These are phyloP conservation scores for Coelinius sp. DNA, from an alignment of 2,888 invertebrate species.

Conservation along the genomic window DNA sequence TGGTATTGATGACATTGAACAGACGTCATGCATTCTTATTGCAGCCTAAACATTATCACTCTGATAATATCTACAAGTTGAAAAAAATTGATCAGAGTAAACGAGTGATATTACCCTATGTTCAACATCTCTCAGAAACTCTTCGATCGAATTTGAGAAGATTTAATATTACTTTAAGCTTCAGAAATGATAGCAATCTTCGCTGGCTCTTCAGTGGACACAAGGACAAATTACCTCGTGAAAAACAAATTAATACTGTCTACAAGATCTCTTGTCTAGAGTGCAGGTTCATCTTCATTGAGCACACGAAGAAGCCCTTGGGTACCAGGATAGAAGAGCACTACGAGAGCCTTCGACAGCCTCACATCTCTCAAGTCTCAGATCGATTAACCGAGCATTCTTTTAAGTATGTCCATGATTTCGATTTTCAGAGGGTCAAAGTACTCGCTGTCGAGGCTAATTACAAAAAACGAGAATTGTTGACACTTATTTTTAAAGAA, in stretches of 20 bases:
- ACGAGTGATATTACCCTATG: slow-evolving; percentile 13
- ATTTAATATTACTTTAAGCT: slow-evolving; percentile 12
- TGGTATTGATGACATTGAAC: not conserved
- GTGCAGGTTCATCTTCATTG: slow-evolving; percentile 30
- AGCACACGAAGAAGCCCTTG: slow-evolving; percentile 26
- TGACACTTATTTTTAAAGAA: not conserved
- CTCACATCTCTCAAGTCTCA: not conserved
- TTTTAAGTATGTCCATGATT: slow-evolving; percentile 19
- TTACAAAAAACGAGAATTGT: not conserved
- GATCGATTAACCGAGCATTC: slow-evolving; percentile 23
- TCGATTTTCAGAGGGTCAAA: slow-evolving; percentile 13
- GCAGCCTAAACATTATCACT: not conserved
- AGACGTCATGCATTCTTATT: not conserved
- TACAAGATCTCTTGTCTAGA: slow-evolving; percentile 27
- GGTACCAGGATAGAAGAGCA: not conserved
- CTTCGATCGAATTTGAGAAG: not conserved
- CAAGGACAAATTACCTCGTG: slow-evolving; percentile 19
- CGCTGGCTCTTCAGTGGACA: slow-evolving; percentile 25
- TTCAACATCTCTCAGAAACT: slow-evolving; percentile 20
- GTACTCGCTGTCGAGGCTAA: slow-evolving; percentile 20
- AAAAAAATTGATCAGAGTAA: not conserved
- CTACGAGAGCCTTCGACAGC: slow-evolving; percentile 5
- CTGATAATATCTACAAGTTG: not conserved
- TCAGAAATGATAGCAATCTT: slow-evolving; percentile 28
- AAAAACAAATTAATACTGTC: not conserved